These are phyloP conservation scores for Mycteria americana DNA, from an alignment of 2,797 vertebrate genomes.

Conservation along the genomic window DNA sequence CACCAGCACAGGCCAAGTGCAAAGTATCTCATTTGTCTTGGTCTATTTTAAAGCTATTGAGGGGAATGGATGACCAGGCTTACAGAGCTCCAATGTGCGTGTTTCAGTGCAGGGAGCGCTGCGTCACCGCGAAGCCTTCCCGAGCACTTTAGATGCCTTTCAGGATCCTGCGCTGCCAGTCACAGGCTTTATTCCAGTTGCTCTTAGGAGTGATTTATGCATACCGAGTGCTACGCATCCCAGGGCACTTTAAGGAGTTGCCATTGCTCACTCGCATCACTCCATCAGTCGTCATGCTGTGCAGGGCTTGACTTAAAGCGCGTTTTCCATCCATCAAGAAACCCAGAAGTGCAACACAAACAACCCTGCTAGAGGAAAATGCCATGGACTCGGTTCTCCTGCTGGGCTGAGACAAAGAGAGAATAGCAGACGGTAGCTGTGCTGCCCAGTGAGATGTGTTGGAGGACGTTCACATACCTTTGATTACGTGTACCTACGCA, in stretches of 20 bases:
- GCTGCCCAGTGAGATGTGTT: not conserved
- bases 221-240: fast-evolving
- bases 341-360: not conserved
- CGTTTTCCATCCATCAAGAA: not conserved
- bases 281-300: not conserved
- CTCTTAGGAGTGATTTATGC: not conserved
- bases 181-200: not conserved
- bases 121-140: not conserved
- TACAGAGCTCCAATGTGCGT: fast-evolving
- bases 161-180: not conserved
- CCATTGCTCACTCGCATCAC: not conserved
- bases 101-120: not conserved
- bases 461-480: not conserved
- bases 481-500: fast-evolving
- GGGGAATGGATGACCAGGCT: not conserved
- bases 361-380: not conserved
- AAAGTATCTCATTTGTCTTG: not conserved
- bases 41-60: not conserved
- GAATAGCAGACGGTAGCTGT: not conserved
- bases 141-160: not conserved
- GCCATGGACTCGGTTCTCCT: not conserved
- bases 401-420: not conserved
- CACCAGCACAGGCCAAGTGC: not conserved
- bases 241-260: not conserved
- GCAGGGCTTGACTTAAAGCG: not conserved